These are phyloP conservation scores for Harpalus rufipes DNA, from an alignment of 2,888 invertebrate species.

Conservation along the genomic window DNA sequence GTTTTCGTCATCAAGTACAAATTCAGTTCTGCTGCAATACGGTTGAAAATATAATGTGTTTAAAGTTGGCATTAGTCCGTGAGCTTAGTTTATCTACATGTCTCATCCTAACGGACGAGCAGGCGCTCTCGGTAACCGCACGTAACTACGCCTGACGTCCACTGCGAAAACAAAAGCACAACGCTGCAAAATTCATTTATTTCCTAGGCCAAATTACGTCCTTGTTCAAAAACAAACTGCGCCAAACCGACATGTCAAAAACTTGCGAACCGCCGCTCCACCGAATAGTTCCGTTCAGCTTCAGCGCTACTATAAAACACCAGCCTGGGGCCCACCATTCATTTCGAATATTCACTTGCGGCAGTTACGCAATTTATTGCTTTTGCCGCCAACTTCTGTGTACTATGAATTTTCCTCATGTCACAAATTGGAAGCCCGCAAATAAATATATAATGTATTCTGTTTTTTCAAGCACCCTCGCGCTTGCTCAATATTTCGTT, in stretches of 20 bases:
- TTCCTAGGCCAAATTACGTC: conserved; percentile 32
- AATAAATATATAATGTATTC: conserved; percentile 2
- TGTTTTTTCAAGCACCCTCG: too few relatives aligned
- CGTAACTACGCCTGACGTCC: conserved; percentile 12
- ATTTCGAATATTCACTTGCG: conserved; percentile 37
- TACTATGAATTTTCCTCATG: conserved; percentile 21
- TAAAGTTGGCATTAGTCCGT: too few relatives aligned
- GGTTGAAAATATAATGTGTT: too few relatives aligned
- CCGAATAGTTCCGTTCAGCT: conserved; percentile 17
- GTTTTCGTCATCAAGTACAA: too few relatives aligned
- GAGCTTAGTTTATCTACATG: background rate
- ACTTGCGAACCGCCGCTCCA: conserved; percentile 31
- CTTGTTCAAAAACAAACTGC: conserved; percentile 46
- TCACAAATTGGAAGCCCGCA: conserved; percentile 10
- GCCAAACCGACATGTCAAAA: conserved; percentile 50
- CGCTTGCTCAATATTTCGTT: too few relatives aligned
- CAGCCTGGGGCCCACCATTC: background rate
- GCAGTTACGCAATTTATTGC: conserved; percentile 16
- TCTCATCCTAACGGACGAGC: background rate
- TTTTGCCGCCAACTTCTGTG: conserved; percentile 2
- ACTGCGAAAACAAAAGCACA: conserved; percentile 50
- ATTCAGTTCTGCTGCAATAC: too few relatives aligned
- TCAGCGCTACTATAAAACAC: conserved; percentile 36
- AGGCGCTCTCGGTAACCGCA: conserved; percentile 20
- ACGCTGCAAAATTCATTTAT: conserved; percentile 49